Evolutionary conservation across 2,113 vertebrate species (phyloP), one percentile per base, ranked within the genome.

Genomic region (Entomyzon cyanotis): DNA sequence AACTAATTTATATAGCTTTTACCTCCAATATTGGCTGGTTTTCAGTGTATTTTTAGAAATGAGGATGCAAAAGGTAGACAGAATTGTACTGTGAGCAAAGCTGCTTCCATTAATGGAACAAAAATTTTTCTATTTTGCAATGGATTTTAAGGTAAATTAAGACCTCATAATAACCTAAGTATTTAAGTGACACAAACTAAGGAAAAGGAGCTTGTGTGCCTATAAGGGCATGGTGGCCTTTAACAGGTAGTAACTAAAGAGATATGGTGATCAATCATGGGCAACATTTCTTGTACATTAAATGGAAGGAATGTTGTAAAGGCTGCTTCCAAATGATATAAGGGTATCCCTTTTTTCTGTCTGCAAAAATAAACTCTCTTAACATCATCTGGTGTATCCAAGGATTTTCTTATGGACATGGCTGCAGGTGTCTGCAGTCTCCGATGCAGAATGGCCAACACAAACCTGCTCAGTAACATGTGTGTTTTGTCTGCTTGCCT

Each of bases 391-490:
- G 21, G 4, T 31, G 10, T 47, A 24, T 56, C 42, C 13, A 30
- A 84, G 55, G 19, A 27, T 49, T 35, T 41, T 70, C 3, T 33
- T 28, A 17, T 0, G 1, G 49, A 28, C 11, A 9, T 8, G 15
- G 37, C 39, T 3, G 7, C 55, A 50, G 7, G 39, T 65, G n/a
- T 53, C 60, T 44, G 6, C 42, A 39, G 35, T 30, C 27, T 81
- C 16, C 1, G 2, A 4, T 1, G 5, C 20, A n/a, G 55, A 68
- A 53, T 2, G 7, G 56, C 13, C n/a, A 52, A 24, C 7, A 6
- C 7, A 83, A 49, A 25, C 8, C 3, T 15, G 7, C 9, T 46
- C 31, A 23, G 46, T 52, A 49, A n/a, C 3, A 7, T 0, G 0
- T 0, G 0, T 16, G 5, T 69, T 92, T 79, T 47, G 13, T n/a